Evolutionary conservation across 2,888 invertebrate genomes (phyloP), one percentile per base, ranked within the genome.

Genomic region (Chrysina gloriosa): DNA sequence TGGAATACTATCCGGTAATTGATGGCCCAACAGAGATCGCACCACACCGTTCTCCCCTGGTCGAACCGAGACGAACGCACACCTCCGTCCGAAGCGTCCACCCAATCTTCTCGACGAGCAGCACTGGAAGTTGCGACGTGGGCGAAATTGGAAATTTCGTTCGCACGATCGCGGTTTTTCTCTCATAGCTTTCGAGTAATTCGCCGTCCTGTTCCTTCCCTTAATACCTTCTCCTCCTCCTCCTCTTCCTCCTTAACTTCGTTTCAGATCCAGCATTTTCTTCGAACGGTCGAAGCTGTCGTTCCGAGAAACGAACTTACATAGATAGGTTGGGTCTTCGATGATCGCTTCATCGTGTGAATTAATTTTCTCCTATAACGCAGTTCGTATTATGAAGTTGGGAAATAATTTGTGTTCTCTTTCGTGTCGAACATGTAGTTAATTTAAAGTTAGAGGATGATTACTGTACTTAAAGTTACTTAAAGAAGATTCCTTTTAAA

Each of bases 311-410:
- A 54, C 58, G 52, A 52, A 67, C 23, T 58, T 52, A n/a, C n/a
- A n/a, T n/a, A n/a, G n/a, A n/a, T n/a, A n/a, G n/a, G n/a, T n/a
- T 7, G 29, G 14, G 5, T 50, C 14, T 4, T 1, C 14, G 58
- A 64, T 58, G 68, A 72, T 70, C 67, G 70, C 67, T 70, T 70
- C 63, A 68, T 69, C 72, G 69, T 68, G 69, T 65, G 71, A 73
- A 73, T 73, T 73, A 72, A 71, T 73, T 72, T 70, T 65, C 68
- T 68, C 68, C 69, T 67, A 67, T 71, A 69, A 71, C 66, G 61
- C 48, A 34, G 21, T 21, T 27, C 19, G 21, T 36, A 4, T 23
- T 23, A 6, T 7, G 25, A 58, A 14, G 64, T 14, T 58, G 36
- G 9, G 2, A 21, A 14, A 14, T 68, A 69, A 66, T 70, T 70